Evolutionary conservation across 2,888 invertebrate genomes (phyloP).

Genomic region (Ophraella communa): DNA sequence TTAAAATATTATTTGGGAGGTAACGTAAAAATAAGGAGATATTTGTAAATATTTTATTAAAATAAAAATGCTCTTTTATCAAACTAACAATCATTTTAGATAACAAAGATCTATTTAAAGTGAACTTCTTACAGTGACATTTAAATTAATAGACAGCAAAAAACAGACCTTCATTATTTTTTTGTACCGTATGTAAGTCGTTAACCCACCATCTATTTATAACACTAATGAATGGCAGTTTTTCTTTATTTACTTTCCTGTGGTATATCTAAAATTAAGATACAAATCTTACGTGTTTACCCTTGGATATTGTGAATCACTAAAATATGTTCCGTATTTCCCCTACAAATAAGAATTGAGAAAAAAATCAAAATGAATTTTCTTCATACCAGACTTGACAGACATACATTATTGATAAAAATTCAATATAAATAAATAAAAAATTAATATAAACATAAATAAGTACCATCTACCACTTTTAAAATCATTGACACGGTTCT

Average conservation of each 20-base stretch:
- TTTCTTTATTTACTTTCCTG: constrained; percentile 41
- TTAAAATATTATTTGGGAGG: too few species aligned
- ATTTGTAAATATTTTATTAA: too few species aligned
- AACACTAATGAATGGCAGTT: constrained; percentile 44
- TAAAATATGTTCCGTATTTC: constrained; percentile 8
- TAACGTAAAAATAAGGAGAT: too few species aligned
- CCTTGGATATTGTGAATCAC: constrained; percentile 13
- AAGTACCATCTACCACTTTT: too few species aligned
- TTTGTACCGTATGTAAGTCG: constrained; percentile 40
- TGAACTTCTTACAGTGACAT: constrained; percentile 21
- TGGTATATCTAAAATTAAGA: constrained; percentile 39
- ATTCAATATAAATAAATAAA: too few species aligned
- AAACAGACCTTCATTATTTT: constrained; percentile 30
- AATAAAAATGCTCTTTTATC: too few species aligned
- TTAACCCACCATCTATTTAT: constrained; percentile 46
- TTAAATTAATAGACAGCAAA: constrained; percentile 31
- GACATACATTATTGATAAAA: too few species aligned
- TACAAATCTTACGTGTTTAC: constrained; percentile 25
- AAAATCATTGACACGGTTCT: too few species aligned
- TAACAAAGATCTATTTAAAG: constrained; percentile 5
- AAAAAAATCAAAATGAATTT: too few species aligned
- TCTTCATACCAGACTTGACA: neutral
- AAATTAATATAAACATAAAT: too few species aligned
- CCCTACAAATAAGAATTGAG: constrained; percentile 7
- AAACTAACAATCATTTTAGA: neutral